Conservation (phyloP, 1,140 invertebrate species). For the Teleopsis dalmanni region DNA sequence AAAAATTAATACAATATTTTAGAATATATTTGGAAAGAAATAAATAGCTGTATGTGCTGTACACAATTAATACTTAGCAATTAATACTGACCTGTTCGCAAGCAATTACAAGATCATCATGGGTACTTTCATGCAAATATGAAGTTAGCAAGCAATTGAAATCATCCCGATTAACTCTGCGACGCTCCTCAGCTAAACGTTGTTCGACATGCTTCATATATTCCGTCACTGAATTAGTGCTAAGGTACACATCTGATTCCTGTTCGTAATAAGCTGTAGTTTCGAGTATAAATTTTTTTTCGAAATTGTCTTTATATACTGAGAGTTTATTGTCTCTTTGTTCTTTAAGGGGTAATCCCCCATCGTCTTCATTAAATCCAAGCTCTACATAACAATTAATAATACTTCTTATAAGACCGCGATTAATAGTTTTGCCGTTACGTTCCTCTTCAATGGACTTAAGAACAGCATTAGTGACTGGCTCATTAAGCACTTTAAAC, state of each 20-base stretch:
- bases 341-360: too few relatives aligned
- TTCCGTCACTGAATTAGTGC: constrained; percentile 93
- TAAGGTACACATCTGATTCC: constrained; percentile 91
- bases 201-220: constrained; percentile 97
- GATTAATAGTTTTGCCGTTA: constrained; percentile 95
- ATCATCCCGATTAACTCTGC: constrained; percentile 64
- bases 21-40: not conserved
- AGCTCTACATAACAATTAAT: constrained; percentile 73
- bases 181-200: constrained; percentile 83
- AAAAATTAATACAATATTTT: not conserved
- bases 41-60: not conserved
- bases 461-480: constrained; percentile 93
- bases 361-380: constrained; percentile 89
- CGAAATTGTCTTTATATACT: constrained; percentile 95
- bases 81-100: constrained; percentile 76
- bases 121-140: constrained; percentile 92
- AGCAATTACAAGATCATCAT: constrained; percentile 72
- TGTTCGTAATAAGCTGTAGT: constrained; percentile 91
- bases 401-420: constrained; percentile 86
- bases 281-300: constrained; percentile 89
- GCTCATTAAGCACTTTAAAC: constrained; percentile 87
- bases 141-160: too few relatives aligned
- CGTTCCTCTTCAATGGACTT: constrained; percentile 94
- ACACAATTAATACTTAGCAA: not conserved
- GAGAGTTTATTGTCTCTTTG: constrained; percentile 65